These are phyloP conservation scores for Drosophila flavopinicola DNA, from an alignment of 2,888 invertebrate species.

Conservation along the genomic window DNA sequence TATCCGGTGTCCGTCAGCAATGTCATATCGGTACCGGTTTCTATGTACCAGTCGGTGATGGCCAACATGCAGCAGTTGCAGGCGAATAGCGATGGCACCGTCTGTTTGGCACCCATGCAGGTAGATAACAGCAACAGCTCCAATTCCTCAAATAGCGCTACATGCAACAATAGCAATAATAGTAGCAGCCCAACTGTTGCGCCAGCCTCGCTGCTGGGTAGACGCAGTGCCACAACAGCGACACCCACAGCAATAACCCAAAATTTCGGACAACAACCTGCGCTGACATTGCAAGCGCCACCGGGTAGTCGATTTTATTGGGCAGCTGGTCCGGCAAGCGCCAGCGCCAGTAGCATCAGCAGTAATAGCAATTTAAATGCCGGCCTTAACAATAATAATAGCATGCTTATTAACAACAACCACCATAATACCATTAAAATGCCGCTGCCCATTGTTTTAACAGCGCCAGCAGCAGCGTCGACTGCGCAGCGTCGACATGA, in stretches of 20 bases:
- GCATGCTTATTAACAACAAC: conserved; percentile 60
- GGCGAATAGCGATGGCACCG: conserved; percentile 90
- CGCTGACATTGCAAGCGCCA: conserved; percentile 43
- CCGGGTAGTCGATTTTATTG: conserved; percentile 49
- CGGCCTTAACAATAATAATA: conserved; percentile 60
- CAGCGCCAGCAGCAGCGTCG: conserved; percentile 34
- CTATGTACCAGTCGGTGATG: conserved; percentile 98
- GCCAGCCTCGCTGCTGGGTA: conserved; percentile 36
- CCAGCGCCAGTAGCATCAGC: conserved; percentile 34
- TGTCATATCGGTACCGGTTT: conserved; percentile 97
- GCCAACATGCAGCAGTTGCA: conserved; percentile 93
- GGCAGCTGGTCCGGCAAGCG: conserved; percentile 40
- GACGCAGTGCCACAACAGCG: conserved; percentile 28
- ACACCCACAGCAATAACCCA: conserved; percentile 31
- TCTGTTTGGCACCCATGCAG: conserved; percentile 94
- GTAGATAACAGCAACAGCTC: conserved; percentile 85
- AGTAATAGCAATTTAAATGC: conserved; percentile 8
- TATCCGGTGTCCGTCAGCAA: conserved; percentile 93
- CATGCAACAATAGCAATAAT: conserved; percentile 55
- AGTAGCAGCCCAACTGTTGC: conserved; percentile 27
- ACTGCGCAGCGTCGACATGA: conserved; percentile 23
- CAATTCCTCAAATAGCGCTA: conserved; percentile 49
- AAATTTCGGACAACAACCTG: conserved; percentile 41
- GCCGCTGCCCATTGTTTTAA: conserved; percentile 70
- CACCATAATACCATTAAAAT: conserved; percentile 52